Base-by-base conservation (phyloP, 2,888 invertebrate genomes). In the Hydropsyche betteni region DNA sequence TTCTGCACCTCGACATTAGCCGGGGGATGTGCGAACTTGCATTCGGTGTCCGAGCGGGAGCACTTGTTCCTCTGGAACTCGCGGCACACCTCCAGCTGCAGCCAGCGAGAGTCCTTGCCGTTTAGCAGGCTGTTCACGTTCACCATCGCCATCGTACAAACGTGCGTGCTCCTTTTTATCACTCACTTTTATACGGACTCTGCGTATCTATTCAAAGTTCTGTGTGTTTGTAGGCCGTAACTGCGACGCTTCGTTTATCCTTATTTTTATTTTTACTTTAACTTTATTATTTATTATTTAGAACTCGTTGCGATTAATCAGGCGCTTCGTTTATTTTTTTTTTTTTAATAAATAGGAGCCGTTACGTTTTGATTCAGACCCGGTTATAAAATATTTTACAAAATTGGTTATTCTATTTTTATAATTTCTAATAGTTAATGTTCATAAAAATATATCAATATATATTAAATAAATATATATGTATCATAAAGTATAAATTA, bases 51-150 rank as follows among this genome's bases (percentile, higher is more conserved):
- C 80, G 97, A 95, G 85, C 99, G 93, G 84, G 98, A 96, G 89
- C 99, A 99, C 91, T 99, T 99, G 91, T 98, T 98, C 87, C 99
- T 92, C 90, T 99, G 98, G 90, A 96, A 99, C 90, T 99, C 99
- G 82, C 99, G 93, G 91, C 96, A 97, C 86, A 99, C 99, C 90
- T 99, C 99, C 86, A 99, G 91, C 88, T 99, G 99, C 84, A 99
- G 92, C 99, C 99, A 99, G 86, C 99, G 95, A 82, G 98, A 98
- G 91, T 99, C 99, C 90, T 99, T 99, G 85, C 96, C 97, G 89
- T 96, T 97, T 84, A 97, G 91, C 84, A 97, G 92, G 90, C 95
- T 97, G 90, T 95, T 96, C 94, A 96, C 94, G 90, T 95, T 96
- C 88, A 96, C 95, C 94, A 96, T 96, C 92, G 90, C 90, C 90